phyloP scores from a whole-genome alignment of 2,888 invertebrate species.

The Xylota sylvarum region DNA sequence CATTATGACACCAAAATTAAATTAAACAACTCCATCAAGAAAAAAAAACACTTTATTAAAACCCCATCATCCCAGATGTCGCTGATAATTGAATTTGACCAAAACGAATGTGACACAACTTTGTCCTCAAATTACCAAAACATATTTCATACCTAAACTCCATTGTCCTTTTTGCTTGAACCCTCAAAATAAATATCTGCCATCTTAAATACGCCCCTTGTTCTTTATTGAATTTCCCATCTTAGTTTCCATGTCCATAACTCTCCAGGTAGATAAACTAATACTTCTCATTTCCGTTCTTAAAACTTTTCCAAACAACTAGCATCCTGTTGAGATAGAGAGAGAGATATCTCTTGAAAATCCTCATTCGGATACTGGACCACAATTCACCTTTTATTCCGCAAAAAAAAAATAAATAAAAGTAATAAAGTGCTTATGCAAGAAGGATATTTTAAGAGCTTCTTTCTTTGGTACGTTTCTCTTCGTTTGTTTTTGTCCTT shows the following conservation, averaged over 20 bases:
- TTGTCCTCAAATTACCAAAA: not conserved
- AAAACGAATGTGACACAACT: not conserved
- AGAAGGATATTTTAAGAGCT: constrained; percentile 53
- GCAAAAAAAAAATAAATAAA: constrained; percentile 13
- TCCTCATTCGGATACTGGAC: constrained; percentile 20
- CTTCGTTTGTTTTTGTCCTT: constrained; percentile 21
- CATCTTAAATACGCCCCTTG: not conserved
- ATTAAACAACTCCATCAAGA: no score
- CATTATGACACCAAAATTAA: no score
- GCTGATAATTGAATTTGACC: not conserved
- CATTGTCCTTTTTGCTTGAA: not conserved
- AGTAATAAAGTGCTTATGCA: constrained; percentile 56
- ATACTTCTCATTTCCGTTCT: constrained; percentile 38
- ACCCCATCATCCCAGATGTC: not conserved
- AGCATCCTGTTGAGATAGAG: constrained; percentile 19
- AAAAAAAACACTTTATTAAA: no score
- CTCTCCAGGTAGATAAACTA: constrained; percentile 46
- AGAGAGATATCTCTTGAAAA: constrained; percentile 15
- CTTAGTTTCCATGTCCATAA: constrained; percentile 12
- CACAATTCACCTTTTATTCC: constrained; percentile 33
- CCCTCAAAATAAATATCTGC: not conserved
- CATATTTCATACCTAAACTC: not conserved
- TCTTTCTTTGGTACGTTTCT: constrained; percentile 10
- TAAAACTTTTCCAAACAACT: constrained; percentile 22
- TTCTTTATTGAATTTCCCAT: constrained; percentile 1